Base-by-base conservation (phyloP, 2,888 invertebrate genomes). In the Mythimna ferrago region DNA sequence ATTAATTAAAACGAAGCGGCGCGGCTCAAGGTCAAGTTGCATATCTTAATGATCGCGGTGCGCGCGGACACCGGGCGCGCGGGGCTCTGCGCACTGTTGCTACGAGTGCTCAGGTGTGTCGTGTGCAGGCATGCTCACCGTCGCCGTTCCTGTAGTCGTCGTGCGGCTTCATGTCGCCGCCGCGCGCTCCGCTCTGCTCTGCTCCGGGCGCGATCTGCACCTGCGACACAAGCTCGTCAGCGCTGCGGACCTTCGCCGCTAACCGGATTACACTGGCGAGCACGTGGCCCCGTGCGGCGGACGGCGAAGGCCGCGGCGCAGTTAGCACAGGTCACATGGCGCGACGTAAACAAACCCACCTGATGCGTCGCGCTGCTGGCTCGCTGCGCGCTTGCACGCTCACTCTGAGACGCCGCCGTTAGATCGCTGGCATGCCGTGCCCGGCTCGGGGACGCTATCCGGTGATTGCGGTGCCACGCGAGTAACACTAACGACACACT, bases 61-160 rank as follows among this genome's bases (percentile, higher is more conserved):
- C 58, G 68, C 61, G 69, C 19, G 51, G n/a, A 14, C 58, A 68
- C 62, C 68, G 32, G 48, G 32, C 58, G 56, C 21, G 35, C 73
- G 53, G 21, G 10, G 56, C 58, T 26, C 32, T 63, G 80, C 79
- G 74, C 73, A 44, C 51, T 57, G 62, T 57, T 57, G 65, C 64
- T 44, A 53, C 35, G 65, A 38, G 66, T 54, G 9, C 38, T n/a
- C 32, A 19, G 32, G 21, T 19, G 48, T 10, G 9, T 38, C 11
- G 68, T 32, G 58, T 44, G 66, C 10, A 10, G 10, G 21, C 14
- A 32, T 44, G 83, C 93, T 93, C 82, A 93, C 94, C 93, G 77
- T 94, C 93, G 53, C 94, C 94, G 87, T 94, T 94, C 78, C 90
- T 89, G 88, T 88, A 91, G 82, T 91, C 91, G 83, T 93, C 92